A percentile compares a stretch with the other conserved stretches of the same genome.
These are phyloP conservation scores for Netelia fuscicornis DNA, from an alignment of 2,888 invertebrate genomes.

Conservation along the genomic window DNA sequence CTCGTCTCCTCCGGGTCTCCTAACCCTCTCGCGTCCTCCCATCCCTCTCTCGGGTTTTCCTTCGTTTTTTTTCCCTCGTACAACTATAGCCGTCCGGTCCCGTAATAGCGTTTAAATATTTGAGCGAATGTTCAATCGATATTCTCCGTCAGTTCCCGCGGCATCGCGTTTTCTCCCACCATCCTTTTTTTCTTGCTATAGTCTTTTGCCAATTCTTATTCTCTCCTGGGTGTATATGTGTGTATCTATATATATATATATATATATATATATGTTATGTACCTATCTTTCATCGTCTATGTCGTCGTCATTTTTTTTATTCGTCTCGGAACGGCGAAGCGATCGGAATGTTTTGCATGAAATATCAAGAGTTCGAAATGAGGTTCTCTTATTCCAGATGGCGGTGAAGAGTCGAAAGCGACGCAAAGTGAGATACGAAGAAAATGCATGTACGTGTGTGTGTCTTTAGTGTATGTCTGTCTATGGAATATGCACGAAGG, in stretches of 20 bases:
- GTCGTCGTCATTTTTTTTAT: conserved; percentile 65
- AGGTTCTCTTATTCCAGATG: conserved; percentile 77
- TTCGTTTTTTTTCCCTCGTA: conserved; percentile 61
- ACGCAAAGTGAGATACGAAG: conserved; percentile 16
- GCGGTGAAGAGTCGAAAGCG: conserved; percentile 41
- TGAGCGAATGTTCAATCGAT: conserved; percentile 83
- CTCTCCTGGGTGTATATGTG: conserved; percentile 10
- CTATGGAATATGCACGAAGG: not conserved
- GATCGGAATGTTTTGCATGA: conserved; percentile 77
- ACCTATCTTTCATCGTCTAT: conserved; percentile 5
- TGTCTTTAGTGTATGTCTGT: not conserved
- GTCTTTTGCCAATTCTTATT: conserved; percentile 69
- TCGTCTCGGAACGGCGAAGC: conserved; percentile 62
- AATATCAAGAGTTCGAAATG: conserved; percentile 80
- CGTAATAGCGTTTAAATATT: conserved; percentile 84
- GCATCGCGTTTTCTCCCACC: conserved; percentile 51
- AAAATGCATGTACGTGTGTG: not conserved
- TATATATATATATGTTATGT: not conserved
- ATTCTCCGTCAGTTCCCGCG: conserved; percentile 73
- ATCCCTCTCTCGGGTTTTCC: conserved; percentile 9
- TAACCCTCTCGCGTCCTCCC: conserved; percentile 31
- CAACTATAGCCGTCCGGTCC: conserved; percentile 74
- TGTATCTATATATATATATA: not conserved
- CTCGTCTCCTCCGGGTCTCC: conserved; percentile 42
- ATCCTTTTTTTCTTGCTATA: conserved; percentile 46